A percentile compares a stretch with the other conserved stretches of the same genome.
Conservation (phyloP, 1,140 invertebrate genomes). For the Marisa cornuarietis region DNA sequence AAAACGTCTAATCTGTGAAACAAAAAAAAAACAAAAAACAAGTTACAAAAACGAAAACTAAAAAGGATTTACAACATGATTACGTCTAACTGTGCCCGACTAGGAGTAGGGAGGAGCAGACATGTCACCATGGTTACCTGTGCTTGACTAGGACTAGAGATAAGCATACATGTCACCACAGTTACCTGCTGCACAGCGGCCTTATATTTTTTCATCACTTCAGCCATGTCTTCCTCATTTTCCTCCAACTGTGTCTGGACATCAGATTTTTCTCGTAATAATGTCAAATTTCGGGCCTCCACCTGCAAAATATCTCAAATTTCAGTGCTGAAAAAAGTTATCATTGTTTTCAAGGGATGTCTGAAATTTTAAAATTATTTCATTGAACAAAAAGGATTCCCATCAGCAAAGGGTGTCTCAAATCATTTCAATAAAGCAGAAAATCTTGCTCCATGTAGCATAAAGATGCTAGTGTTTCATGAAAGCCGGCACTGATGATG, state of each 20-base stretch:
- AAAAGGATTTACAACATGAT: conserved; percentile 7
- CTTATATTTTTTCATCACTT: conserved; percentile 92
- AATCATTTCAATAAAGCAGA: too few relatives aligned
- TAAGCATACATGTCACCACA: not conserved
- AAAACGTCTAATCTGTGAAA: not conserved
- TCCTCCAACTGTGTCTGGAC: conserved; percentile 87
- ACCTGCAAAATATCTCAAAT: conserved; percentile 57
- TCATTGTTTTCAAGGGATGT: not conserved
- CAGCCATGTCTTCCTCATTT: conserved; percentile 89
- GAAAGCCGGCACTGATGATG: too few relatives aligned
- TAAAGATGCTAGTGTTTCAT: too few relatives aligned
- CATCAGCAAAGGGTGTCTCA: too few relatives aligned
- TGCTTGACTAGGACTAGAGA: too few relatives aligned
- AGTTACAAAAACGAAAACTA: not conserved
- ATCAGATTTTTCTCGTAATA: conserved; percentile 82
- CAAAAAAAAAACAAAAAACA: too few relatives aligned
- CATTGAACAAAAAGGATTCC: too few relatives aligned
- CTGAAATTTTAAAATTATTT: too few relatives aligned
- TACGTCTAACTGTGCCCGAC: not conserved
- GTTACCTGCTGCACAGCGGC: conserved; percentile 82
- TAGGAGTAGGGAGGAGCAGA: not conserved
- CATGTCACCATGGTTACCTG: too few relatives aligned
- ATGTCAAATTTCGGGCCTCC: conserved; percentile 79
- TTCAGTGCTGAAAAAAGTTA: not conserved
- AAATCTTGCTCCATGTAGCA: too few relatives aligned